Evolutionary conservation across 1,140 invertebrate genomes (phyloP), one percentile per base, ranked within the genome.

Genomic region (Drosophila lini): DNA sequence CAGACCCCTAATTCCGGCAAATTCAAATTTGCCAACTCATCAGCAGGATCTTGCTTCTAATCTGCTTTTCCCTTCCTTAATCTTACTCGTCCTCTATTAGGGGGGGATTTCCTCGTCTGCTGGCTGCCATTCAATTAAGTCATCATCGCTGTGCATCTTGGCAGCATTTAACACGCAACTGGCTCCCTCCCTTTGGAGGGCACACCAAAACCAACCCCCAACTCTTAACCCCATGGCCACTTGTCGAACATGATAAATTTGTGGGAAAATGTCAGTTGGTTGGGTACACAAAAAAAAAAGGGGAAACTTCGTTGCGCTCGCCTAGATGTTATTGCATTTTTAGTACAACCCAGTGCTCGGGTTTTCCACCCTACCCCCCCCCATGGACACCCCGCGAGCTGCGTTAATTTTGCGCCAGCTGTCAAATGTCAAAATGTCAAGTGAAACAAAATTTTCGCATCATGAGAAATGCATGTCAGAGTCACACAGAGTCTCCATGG

Each of bases 341-440:
- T 82, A 73, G 59, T 64, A 52, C 59, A 42, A 7, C 44, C 34
- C 28, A 22, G 15, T 10, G 32, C 44, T 3, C 25, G 9, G 9
- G 5, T 45, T 16, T 5, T 13, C 22, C 41, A 15, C 25, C 44
- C 25, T 5, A 28, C 25, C 36, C 44, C 40, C 25, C 36, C 44
- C 36, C 47, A 28, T 11, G 38, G 19, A 44, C 47, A 25, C 40
- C 42, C 44, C n/a, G 42, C 50, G 56, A 41, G 44, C 42, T 64
- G 83, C 76, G 83, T 86, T 86, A 86, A 86, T 86, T 86, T 86
- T 78, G 74, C 82, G 79, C 80, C 71, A 82, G 80, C 83, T 86
- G 80, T 70, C 83, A 86, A 86, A 86, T 86, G 83, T 86, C 83
- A 86, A 88, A 88, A 86, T 86, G 83, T 88, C 83, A 88, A 86